Evolutionary conservation across 2,113 vertebrate genomes (phyloP).

Genomic region (Saguinus midas): DNA sequence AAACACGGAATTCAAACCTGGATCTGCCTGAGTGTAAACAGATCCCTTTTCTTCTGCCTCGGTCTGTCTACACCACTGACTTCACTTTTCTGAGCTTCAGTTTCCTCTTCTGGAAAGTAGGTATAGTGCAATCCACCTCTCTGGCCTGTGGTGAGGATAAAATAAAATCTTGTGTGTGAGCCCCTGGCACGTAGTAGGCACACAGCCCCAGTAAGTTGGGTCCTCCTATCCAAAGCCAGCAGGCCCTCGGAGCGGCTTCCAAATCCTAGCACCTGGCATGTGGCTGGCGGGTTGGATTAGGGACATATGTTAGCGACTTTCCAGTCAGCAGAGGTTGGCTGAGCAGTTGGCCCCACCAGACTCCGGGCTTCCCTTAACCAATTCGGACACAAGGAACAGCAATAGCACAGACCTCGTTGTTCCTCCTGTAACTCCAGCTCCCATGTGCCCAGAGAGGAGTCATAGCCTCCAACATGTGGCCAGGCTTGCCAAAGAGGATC

Average conservation of each 20-base stretch:
- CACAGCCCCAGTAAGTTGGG: fast-evolving
- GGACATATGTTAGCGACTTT: constrained; percentile 44
- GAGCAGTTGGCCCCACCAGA: neutral
- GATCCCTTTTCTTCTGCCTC: neutral
- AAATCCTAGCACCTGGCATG: neutral
- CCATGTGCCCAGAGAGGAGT: neutral
- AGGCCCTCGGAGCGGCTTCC: fast-evolving
- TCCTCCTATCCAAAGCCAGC: neutral
- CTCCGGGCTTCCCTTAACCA: neutral
- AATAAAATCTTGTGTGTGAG: neutral
- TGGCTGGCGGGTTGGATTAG: neutral
- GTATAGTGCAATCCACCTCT: neutral
- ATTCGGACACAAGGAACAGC: neutral
- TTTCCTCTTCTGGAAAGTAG: neutral
- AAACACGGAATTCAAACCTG: fast-evolving
- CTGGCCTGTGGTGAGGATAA: neutral
- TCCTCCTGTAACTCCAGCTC: neutral
- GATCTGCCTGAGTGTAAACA: neutral
- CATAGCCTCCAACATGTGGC: fast-evolving
- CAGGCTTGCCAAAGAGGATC: fast-evolving
- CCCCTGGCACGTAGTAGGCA: neutral
- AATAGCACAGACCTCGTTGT: neutral
- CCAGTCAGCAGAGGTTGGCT: neutral
- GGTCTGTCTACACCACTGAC: neutral
- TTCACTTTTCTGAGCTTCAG: neutral